These are phyloP conservation scores for Echinometra lucunter DNA, from an alignment of 53 echinoderm and acorn worm genomes.

Conservation along the genomic window DNA sequence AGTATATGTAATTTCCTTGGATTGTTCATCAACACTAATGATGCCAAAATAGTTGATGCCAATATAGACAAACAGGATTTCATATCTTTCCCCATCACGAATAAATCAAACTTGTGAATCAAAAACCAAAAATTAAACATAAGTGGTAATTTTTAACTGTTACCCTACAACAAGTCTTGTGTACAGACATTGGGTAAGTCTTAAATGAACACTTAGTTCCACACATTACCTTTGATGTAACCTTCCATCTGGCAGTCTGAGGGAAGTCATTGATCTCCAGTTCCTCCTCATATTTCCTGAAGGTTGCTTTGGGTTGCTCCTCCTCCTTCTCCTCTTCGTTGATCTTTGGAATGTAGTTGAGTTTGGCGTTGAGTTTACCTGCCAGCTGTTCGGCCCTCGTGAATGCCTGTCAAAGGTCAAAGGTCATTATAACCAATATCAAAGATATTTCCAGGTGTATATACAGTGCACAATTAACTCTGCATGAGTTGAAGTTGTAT, in stretches of 20 bases:
- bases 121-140: too few relatives aligned
- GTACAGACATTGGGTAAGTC: background rate
- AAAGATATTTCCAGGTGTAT: background rate
- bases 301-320: constrained; percentile 81
- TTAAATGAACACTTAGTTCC: background rate
- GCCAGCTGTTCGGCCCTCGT: constrained; percentile 96
- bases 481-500: too few relatives aligned
- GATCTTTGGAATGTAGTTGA: constrained; percentile 93
- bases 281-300: constrained; percentile 98
- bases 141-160: too few relatives aligned
- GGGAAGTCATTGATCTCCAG: constrained; percentile 99
- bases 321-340: constrained; percentile 87
- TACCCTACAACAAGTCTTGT: background rate
- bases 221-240: constrained; percentile 92
- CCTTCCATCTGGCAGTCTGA: constrained; percentile 99
- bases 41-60: too few relatives aligned
- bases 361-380: constrained; percentile 95
- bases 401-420: constrained; percentile 74
- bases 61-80: too few relatives aligned
- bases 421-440: background rate
- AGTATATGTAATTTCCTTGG: too few relatives aligned
- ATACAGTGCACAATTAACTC: too few relatives aligned
- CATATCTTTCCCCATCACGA: too few relatives aligned
- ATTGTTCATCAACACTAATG: too few relatives aligned
- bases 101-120: too few relatives aligned